Evolutionary conservation across 2,113 vertebrate genomes (phyloP).

Genomic region (Pluvialis apricaria): DNA sequence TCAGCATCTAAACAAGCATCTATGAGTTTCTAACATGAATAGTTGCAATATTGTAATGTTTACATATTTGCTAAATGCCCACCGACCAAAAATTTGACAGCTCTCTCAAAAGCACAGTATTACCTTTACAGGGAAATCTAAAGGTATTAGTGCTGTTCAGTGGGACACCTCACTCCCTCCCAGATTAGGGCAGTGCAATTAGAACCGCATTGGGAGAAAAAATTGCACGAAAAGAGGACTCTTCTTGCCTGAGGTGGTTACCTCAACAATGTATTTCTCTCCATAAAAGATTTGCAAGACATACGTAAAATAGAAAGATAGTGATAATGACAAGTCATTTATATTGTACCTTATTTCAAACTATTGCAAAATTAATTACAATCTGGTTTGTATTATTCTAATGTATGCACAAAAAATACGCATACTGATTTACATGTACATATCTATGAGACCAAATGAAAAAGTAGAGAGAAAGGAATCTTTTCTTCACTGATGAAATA

Average conservation of each 20-base stretch:
- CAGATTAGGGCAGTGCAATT: not conserved
- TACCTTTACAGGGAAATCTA: not conserved
- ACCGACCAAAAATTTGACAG: not conserved
- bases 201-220: not conserved
- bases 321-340: not conserved
- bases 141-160: not conserved
- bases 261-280: not conserved
- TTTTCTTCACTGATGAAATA: not conserved
- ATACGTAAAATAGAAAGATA: not conserved
- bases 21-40: not conserved
- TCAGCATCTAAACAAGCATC: constrained; percentile 93
- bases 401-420: not conserved
- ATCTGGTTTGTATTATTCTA: not conserved
- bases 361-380: not conserved
- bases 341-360: not conserved
- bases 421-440: not conserved
- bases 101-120: not conserved
- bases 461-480: not conserved
- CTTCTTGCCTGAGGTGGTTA: not conserved
- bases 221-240: not conserved
- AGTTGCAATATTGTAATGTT: not conserved
- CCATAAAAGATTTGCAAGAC: not conserved
- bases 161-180: not conserved
- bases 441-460: not conserved
- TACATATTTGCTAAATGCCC: not conserved